Conservation (phyloP, 1,140 invertebrate genomes). For the Drosophila repleta region DNA sequence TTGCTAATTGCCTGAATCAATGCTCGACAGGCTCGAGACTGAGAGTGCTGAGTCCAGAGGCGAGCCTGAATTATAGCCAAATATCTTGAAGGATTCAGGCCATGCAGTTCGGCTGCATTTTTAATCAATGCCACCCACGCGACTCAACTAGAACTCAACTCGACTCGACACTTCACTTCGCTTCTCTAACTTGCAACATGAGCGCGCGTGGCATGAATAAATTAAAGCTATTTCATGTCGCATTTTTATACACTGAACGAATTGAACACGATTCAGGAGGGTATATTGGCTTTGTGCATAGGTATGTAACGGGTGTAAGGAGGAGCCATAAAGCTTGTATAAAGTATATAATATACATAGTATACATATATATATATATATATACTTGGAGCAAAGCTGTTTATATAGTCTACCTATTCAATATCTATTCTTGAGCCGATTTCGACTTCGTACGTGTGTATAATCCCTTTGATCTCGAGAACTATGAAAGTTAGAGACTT, state of each 20-base stretch:
- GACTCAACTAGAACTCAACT: too few relatives aligned
- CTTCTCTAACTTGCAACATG: constrained; percentile 25
- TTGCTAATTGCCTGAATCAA: constrained; percentile 73
- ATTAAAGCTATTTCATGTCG: constrained; percentile 70
- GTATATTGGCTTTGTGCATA: too few relatives aligned
- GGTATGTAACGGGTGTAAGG: too few relatives aligned
- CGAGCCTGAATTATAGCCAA: constrained; percentile 11
- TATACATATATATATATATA: too few relatives aligned
- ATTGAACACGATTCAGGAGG: constrained; percentile 38
- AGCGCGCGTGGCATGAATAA: constrained; percentile 76
- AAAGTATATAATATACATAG: too few relatives aligned
- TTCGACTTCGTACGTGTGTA: too few relatives aligned
- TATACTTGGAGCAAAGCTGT: too few relatives aligned
- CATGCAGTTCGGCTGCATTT: constrained; percentile 69
- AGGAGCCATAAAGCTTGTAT: too few relatives aligned
- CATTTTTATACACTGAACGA: constrained; percentile 55
- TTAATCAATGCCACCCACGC: constrained; percentile 54
- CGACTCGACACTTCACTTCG: neutral
- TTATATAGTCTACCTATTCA: too few relatives aligned
- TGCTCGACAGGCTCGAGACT: constrained; percentile 18
- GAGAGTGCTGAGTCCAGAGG: neutral
- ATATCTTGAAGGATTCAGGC: constrained; percentile 40
- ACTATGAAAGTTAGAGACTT: too few relatives aligned
- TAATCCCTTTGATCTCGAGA: too few relatives aligned
- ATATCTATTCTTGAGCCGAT: too few relatives aligned